Evolutionary conservation across 2,113 vertebrate genomes (phyloP).

Genomic region (Puffinus mauretanicus): DNA sequence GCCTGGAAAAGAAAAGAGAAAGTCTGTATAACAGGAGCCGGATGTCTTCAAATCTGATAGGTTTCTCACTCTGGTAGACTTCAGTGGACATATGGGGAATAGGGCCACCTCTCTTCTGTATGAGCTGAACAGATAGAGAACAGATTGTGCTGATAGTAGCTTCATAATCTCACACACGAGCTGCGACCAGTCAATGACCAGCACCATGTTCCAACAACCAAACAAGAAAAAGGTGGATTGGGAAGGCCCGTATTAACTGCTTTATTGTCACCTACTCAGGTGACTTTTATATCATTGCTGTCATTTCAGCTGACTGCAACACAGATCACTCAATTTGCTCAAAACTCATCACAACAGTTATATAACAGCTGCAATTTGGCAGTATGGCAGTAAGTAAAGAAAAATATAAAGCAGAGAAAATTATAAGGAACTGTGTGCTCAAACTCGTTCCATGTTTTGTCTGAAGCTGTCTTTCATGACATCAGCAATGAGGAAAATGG

Average conservation of each 20-base stretch:
- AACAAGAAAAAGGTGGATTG: not conserved
- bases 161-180: not conserved
- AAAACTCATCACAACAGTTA: not conserved
- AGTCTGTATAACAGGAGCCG: not conserved
- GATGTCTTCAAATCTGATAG: not conserved
- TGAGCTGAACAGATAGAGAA: not conserved
- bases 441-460: not conserved
- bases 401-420: not conserved
- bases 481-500: not conserved
- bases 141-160: constrained; percentile 16
- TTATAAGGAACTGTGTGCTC: not conserved
- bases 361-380: not conserved
- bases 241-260: not conserved
- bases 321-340: not conserved
- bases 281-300: not conserved
- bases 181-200: not conserved
- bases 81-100: not conserved
- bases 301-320: not conserved
- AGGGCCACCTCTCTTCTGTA: not conserved
- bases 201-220: not conserved
- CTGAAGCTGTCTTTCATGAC: not conserved
- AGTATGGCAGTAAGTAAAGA: not conserved
- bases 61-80: constrained; percentile 6
- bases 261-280: not conserved
- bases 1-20: not conserved